phyloP scores from a whole-genome alignment of 1,140 invertebrate species.

The Cyrtorhinus lividipennis region DNA sequence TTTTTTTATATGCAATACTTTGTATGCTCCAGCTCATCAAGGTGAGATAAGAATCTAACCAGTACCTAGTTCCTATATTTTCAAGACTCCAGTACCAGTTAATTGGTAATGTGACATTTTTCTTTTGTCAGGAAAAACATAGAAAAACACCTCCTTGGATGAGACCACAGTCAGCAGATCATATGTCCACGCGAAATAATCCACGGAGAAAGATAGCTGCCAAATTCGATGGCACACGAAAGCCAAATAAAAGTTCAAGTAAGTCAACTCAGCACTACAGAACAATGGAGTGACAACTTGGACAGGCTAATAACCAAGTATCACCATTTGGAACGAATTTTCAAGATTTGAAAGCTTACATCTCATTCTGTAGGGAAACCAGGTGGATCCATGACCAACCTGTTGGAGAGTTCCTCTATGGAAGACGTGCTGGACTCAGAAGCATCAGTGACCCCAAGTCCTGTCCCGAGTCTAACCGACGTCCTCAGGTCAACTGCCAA shows the following conservation, averaged over 20 bases:
- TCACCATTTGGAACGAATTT: too few species aligned
- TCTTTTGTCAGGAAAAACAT: conserved; percentile 21
- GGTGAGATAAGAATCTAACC: too few species aligned
- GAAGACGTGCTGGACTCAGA: conserved; percentile 22
- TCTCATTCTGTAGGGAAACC: not conserved
- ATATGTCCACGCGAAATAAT: not conserved
- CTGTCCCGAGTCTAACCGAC: conserved; percentile 15
- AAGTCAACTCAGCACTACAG: too few species aligned
- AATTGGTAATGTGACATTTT: too few species aligned
- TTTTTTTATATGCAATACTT: too few species aligned
- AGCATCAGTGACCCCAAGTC: conserved; percentile 20
- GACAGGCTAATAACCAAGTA: too few species aligned
- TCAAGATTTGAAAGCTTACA: too few species aligned
- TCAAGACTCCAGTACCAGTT: too few species aligned
- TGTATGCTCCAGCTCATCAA: too few species aligned
- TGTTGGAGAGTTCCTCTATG: conserved; percentile 21
- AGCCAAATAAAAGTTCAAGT: not conserved
- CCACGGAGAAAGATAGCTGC: conserved; percentile 22
- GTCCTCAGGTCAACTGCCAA: conserved; percentile 6
- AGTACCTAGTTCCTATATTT: too few species aligned
- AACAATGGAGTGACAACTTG: too few species aligned
- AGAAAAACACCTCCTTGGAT: conserved; percentile 22
- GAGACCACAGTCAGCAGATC: conserved; percentile 22
- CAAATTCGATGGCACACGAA: conserved; percentile 16
- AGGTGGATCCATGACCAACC: conserved; percentile 17